Conservation (phyloP, 1,140 invertebrate genomes). For the Bombus superbus region DNA sequence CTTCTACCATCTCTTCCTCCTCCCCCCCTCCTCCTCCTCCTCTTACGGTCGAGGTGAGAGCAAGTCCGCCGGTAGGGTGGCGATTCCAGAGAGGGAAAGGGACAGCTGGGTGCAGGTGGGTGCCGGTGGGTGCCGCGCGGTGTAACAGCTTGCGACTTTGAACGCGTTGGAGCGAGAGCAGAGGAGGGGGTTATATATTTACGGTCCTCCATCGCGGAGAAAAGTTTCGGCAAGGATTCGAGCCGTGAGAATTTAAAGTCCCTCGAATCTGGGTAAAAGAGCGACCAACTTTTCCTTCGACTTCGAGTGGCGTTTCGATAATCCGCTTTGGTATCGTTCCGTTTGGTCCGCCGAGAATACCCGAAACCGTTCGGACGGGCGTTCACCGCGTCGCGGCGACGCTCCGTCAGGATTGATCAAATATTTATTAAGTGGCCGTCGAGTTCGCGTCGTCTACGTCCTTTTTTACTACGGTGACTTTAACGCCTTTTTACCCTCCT, state of each 20-base stretch:
- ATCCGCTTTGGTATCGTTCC: conserved; percentile 64
- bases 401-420: conserved; percentile 8
- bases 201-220: conserved; percentile 56
- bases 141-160: conserved; percentile 76
- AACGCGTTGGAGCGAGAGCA: conserved; percentile 41
- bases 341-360: conserved; percentile 6
- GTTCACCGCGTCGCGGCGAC: background rate
- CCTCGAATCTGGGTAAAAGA: conserved; percentile 63
- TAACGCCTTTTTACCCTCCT: background rate
- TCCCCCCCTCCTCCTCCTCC: background rate
- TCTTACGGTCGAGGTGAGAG: background rate
- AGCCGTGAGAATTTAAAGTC: conserved; percentile 70
- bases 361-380: background rate
- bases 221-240: conserved; percentile 71
- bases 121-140: conserved; percentile 19
- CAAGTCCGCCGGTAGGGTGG: conserved; percentile 7
- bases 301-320: conserved; percentile 60
- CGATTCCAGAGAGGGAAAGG: conserved; percentile 16
- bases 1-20: no score
- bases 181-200: conserved; percentile 68
- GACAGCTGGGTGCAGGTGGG: conserved; percentile 25
- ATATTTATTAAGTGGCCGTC: conserved; percentile 14
- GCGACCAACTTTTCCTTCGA: conserved; percentile 52
- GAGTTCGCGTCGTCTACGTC: background rate
- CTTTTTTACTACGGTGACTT: background rate